These are phyloP conservation scores for Myotis lucifugus DNA, from an alignment of 2,113 vertebrate species.

Conservation along the genomic window DNA sequence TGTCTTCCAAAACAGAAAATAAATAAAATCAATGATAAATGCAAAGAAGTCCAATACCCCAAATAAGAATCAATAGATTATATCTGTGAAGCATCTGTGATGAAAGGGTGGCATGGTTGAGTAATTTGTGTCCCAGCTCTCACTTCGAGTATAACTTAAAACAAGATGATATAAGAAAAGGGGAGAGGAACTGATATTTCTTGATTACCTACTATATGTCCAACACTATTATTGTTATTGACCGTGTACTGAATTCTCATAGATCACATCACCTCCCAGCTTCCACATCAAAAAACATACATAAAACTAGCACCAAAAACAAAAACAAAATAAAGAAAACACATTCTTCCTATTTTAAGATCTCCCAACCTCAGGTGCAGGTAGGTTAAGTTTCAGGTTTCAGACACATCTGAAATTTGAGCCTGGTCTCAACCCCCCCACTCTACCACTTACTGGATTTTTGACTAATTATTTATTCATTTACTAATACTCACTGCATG, in stretches of 20 bases:
- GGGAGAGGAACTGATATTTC: neutral
- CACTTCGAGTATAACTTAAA: neutral
- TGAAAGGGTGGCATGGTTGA: neutral
- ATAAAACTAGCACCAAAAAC: neutral
- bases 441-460: neutral
- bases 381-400: neutral
- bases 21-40: neutral
- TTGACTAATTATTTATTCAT: neutral
- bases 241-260: neutral
- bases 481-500: neutral
- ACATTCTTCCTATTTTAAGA: neutral
- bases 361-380: neutral
- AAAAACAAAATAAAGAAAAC: neutral
- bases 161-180: neutral
- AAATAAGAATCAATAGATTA: neutral
- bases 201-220: neutral
- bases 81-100: neutral
- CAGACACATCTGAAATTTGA: neutral
- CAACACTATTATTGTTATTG: neutral
- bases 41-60: neutral
- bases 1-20: neutral
- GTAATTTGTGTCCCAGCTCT: neutral
- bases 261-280: neutral
- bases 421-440: neutral
- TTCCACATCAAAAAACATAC: neutral